A percentile compares a stretch with the other conserved stretches of the same genome.
Conservation (phyloP, 2,888 invertebrate species). For the Resseliella maxima region DNA sequence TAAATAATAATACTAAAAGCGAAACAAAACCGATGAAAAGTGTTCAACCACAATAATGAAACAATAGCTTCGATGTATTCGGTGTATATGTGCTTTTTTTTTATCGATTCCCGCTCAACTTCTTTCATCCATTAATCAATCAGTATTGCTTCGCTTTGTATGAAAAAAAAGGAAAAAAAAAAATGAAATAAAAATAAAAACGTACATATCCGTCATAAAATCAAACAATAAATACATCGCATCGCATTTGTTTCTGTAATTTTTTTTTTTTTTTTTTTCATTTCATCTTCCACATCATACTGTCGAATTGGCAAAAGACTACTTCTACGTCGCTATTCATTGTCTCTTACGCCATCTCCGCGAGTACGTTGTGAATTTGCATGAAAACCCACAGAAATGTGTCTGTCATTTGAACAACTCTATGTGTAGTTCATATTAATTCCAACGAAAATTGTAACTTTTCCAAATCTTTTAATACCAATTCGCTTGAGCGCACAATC, state of each 20-base stretch:
- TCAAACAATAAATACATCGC: not conserved
- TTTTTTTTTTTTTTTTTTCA: not conserved
- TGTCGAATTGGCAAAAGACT: too few species aligned
- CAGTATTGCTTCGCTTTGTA: not conserved
- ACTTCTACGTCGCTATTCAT: too few species aligned
- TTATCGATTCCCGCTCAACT: not conserved
- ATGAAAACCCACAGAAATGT: too few species aligned
- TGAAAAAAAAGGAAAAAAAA: not conserved
- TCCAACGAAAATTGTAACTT: too few species aligned
- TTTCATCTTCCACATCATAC: not conserved
- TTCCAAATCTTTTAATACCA: too few species aligned
- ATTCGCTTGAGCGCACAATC: too few species aligned
- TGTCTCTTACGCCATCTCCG: too few species aligned
- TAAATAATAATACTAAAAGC: not conserved
- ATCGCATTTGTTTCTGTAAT: too few species aligned
- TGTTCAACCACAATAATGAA: slow-evolving; percentile 20
- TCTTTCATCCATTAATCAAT: slow-evolving; percentile 46
- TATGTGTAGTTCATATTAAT: too few species aligned
- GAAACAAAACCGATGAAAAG: slow-evolving; percentile 27
- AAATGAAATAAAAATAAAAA: not conserved
- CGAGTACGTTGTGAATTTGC: too few species aligned
- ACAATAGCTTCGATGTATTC: not conserved
- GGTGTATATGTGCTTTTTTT: not conserved
- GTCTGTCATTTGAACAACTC: too few species aligned
- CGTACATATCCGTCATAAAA: not conserved